These are phyloP conservation scores for Actinia equina DNA, from an alignment of 64 coral and sea anemone species.

Conservation along the genomic window DNA sequence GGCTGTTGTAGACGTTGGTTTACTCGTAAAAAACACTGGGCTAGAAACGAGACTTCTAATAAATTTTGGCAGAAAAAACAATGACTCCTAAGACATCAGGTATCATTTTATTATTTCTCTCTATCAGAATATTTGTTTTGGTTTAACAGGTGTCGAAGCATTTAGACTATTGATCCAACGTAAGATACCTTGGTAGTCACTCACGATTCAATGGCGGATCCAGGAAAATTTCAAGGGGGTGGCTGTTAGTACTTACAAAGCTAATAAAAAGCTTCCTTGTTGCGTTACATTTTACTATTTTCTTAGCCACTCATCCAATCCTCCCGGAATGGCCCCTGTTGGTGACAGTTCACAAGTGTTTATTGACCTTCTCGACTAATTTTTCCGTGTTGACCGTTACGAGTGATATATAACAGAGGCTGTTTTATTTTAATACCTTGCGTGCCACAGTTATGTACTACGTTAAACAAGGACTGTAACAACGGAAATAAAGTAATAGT, in stretches of 20 bases:
- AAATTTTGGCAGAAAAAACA: background rate
- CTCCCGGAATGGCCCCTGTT: no score
- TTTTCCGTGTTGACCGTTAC: background rate
- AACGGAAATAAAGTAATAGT: background rate
- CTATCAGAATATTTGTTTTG: background rate
- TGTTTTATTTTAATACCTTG: background rate
- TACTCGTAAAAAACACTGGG: background rate
- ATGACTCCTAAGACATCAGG: background rate
- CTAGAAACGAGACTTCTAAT: background rate
- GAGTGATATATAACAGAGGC: background rate
- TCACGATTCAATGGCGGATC: background rate
- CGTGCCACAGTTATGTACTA: background rate
- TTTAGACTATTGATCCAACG: background rate
- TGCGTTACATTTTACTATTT: no score
- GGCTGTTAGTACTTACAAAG: no score
- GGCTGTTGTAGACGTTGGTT: no score
- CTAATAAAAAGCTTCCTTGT: no score
- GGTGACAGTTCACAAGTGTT: background rate
- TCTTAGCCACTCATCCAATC: no score
- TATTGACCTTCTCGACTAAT: background rate
- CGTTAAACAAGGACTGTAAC: background rate
- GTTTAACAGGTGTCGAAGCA: background rate
- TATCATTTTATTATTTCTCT: background rate
- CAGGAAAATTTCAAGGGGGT: background rate
- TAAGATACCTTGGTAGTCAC: background rate